Evolutionary conservation across 2,113 vertebrate species (phyloP), one percentile per base, ranked within the genome.

Genomic region (Tor tambroides): DNA sequence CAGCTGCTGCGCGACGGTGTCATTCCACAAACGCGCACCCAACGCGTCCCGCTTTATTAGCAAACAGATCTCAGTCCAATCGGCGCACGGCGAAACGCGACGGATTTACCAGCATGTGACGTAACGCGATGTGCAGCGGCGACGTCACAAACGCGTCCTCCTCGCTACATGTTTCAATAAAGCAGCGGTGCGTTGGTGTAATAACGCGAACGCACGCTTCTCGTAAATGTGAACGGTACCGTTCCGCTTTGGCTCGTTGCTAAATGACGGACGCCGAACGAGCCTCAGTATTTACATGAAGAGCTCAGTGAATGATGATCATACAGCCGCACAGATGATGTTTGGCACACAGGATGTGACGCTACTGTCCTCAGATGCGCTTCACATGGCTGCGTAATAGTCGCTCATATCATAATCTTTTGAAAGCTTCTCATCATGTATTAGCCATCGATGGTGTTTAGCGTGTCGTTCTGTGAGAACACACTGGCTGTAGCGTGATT

Each of bases 91-190:
- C 54, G 51, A n/a, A 80, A 80, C 74, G 61, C 56, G 80, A 46
- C 79, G 59, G 46, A 49, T 79, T 86, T 41, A 38, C 32, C 21
- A 61, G 79, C 32, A 35, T 15, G 32, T 80, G 61, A 69, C 84
- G 75, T 30, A 77, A 80, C 28, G 76, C 76, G 21, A 26, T 19
- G 23, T 43, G 59, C 84, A 54, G 28, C 28, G 54, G 38, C 51
- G 28, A 30, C 72, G 26, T 46, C 74, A 49, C n/a, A 23, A 12
- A 59, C n/a, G 14, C 38, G 17, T 72, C 49, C 38, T 72, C 49
- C 38, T 54, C n/a, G 6, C 75, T 54, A 21, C 49, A 78, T 56
- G 76, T 10, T 30, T 78, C 6, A 21, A 21, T 11, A 32, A 78
- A 54, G 28, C 26, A 21, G 76, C 46, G 35, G 49, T 54, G 6